Percentiles rank a stretch among this genome's conserved stretches.
phyloP scores from a whole-genome alignment of 2,888 invertebrate species.

The Apotomis betuletana region DNA sequence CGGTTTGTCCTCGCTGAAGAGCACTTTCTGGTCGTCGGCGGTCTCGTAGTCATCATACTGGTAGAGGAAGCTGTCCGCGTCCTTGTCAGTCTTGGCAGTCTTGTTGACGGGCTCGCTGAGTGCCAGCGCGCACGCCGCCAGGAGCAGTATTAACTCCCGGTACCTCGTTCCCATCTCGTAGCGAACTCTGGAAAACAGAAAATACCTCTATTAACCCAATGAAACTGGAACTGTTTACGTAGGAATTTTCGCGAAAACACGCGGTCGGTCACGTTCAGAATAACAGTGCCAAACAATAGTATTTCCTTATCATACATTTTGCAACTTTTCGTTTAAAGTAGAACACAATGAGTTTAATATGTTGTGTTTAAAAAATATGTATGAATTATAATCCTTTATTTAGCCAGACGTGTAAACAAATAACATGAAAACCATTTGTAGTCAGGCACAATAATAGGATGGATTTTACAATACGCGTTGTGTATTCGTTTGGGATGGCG shows the following conservation, averaged over 20 bases:
- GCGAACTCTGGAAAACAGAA: conserved; percentile 76
- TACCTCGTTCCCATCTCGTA: conserved; percentile 79
- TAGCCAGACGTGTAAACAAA: conserved; percentile 24
- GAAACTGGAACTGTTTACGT: conserved; percentile 48
- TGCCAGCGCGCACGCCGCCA: conserved; percentile 75
- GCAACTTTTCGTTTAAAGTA: conserved; percentile 47
- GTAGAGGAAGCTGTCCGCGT: conserved; percentile 65
- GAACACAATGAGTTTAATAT: conserved; percentile 56
- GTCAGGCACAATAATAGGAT: conserved; percentile 9
- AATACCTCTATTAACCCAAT: conserved; percentile 45
- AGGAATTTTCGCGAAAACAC: conserved; percentile 57
- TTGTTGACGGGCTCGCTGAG: conserved; percentile 70
- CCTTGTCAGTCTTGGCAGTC: conserved; percentile 62
- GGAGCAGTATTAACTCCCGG: conserved; percentile 79
- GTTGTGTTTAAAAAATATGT: conserved; percentile 46
- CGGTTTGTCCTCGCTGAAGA: conserved; percentile 77
- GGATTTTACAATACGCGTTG: conserved; percentile 4
- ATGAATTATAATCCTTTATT: conserved; percentile 34
- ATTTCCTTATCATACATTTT: conserved; percentile 51
- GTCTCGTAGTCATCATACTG: conserved; percentile 76
- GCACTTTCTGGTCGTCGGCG: conserved; percentile 77
- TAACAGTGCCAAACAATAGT: conserved; percentile 64
- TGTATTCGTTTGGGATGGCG: not conserved
- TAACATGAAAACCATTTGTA: conserved; percentile 23
- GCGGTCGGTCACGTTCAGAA: conserved; percentile 56